Percentiles rank a stretch among this genome's conserved stretches.
Evolutionary conservation across 2,113 vertebrate species (phyloP).

Genomic region (Percina caprodes): DNA sequence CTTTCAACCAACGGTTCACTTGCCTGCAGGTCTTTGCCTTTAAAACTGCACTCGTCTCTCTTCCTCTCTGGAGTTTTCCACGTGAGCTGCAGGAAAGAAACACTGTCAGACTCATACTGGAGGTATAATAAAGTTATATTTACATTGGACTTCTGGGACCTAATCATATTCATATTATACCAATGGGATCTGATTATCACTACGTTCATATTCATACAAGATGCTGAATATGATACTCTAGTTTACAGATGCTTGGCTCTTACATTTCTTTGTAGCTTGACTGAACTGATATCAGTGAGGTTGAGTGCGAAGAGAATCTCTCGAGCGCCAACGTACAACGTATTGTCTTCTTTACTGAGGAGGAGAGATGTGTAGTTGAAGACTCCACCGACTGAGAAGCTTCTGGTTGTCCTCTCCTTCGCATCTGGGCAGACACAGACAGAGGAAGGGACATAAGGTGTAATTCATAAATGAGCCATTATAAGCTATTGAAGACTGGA

Average conservation of each 20-base stretch:
- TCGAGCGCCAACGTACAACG: conserved; percentile 89
- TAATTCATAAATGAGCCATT: conserved; percentile 2
- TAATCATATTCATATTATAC: conserved; percentile 24
- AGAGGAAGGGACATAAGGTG: conserved; percentile 10
- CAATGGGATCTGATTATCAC: conserved; percentile 30
- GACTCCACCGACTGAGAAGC: conserved; percentile 83
- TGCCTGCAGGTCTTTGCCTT: conserved; percentile 95
- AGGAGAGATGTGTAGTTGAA: conserved; percentile 91
- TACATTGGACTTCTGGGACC: conserved; percentile 18
- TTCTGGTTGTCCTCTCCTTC: conserved; percentile 82
- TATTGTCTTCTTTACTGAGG: conserved; percentile 87
- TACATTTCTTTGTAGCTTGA: conserved; percentile 84
- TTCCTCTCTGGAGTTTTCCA: conserved; percentile 91
- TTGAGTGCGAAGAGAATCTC: conserved; percentile 90
- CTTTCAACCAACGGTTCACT: conserved; percentile 69
- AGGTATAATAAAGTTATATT: conserved; percentile 6
- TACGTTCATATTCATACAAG: conserved; percentile 37
- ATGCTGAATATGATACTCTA: not conserved
- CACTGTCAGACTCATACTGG: conserved; percentile 16
- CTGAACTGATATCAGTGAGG: conserved; percentile 81
- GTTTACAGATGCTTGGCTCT: conserved; percentile 64
- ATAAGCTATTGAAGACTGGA: not conserved
- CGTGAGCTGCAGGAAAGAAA: conserved; percentile 82
- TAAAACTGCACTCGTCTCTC: conserved; percentile 94
- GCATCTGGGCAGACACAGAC: conserved; percentile 73